These are phyloP conservation scores for Drosophila mercatorum DNA, from an alignment of 2,888 invertebrate species.

Conservation along the genomic window DNA sequence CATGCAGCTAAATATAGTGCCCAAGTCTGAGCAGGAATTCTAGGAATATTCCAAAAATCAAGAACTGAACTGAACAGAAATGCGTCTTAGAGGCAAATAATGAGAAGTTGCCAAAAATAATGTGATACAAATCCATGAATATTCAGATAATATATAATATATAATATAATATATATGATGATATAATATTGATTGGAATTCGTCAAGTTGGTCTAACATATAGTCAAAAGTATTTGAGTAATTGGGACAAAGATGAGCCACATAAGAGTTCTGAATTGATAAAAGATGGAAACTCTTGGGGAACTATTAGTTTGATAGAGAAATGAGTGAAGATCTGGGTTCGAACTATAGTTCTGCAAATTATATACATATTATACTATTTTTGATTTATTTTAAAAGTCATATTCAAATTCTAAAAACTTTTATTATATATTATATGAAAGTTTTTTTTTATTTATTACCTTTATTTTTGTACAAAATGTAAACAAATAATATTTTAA, in stretches of 20 bases:
- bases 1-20: constrained; percentile 25
- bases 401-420: no score
- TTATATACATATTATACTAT: neutral
- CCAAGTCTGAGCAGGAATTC: constrained; percentile 24
- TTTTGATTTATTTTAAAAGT: no score
- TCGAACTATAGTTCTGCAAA: no score
- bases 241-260: neutral
- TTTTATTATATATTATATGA: no score
- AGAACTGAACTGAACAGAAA: neutral
- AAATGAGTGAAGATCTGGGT: neutral
- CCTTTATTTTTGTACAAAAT: no score
- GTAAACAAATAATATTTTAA: no score
- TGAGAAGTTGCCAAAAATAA: neutral
- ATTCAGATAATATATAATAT: neutral
- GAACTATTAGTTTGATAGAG: neutral
- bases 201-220: neutral
- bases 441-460: no score
- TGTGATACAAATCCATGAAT: neutral
- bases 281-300: neutral
- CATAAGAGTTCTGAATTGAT: neutral
- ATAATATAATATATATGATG: no score
- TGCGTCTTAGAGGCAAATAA: constrained; percentile 5
- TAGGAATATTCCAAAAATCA: neutral
- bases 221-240: neutral
- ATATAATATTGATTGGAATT: no score